These are phyloP conservation scores for Cecidostiba fungosa DNA, from an alignment of 2,888 invertebrate species.

Conservation along the genomic window DNA sequence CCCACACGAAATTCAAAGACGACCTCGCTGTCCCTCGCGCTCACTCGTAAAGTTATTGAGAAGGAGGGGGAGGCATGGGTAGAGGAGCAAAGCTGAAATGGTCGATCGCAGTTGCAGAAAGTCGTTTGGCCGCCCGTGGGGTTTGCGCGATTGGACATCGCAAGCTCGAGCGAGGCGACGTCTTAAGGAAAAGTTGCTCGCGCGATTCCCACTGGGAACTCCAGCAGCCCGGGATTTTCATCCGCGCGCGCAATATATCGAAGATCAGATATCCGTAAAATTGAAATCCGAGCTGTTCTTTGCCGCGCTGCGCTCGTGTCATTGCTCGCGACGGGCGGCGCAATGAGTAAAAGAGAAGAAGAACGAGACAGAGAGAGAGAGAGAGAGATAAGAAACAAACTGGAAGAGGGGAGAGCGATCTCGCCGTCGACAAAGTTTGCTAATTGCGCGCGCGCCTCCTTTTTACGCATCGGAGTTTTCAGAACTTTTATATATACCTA, in stretches of 20 bases:
- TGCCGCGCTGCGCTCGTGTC: conserved; percentile 8
- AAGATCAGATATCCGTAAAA: conserved; percentile 59
- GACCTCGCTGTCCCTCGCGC: not conserved
- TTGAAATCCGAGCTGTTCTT: conserved; percentile 57
- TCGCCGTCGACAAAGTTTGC: conserved; percentile 26
- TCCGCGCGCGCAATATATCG: conserved; percentile 45
- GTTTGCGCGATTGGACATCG: conserved; percentile 59
- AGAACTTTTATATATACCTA: not conserved
- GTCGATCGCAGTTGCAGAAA: conserved; percentile 61
- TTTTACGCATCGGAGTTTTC: conserved; percentile 9
- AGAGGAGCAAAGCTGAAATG: not conserved
- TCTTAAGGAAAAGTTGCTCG: conserved; percentile 52
- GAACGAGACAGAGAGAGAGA: not conserved
- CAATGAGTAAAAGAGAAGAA: not conserved
- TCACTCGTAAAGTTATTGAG: conserved; percentile 55
- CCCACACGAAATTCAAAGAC: conserved; percentile 16
- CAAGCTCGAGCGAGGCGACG: not conserved
- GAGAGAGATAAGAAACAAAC: not conserved
- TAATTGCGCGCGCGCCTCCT: conserved; percentile 36
- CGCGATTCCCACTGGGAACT: conserved; percentile 36
- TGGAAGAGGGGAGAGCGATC: not conserved
- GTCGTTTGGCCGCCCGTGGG: conserved; percentile 51
- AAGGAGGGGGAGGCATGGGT: not conserved
- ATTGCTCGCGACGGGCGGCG: not conserved
- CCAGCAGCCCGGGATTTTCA: conserved; percentile 37